Conservation (phyloP, 2,888 invertebrate species). For the Blera fallax region DNA sequence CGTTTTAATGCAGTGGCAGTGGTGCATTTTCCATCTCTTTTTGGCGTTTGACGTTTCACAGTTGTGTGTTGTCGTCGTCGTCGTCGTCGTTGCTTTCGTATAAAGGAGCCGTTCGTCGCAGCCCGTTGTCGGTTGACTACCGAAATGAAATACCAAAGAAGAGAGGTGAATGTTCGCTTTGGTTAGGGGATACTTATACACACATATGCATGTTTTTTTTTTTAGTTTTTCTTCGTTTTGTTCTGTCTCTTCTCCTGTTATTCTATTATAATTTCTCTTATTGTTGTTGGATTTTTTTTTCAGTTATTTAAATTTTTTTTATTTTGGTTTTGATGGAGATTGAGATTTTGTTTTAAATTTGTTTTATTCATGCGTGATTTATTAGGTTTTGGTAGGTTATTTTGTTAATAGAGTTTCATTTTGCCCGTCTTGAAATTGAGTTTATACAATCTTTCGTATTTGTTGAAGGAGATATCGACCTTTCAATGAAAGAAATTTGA, state of each 20-base stretch:
- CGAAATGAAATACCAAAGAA: constrained; percentile 71
- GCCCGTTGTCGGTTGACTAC: constrained; percentile 56
- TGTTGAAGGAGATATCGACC: background rate
- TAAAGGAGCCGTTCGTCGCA: too few species aligned
- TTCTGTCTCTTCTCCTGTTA: constrained; percentile 53
- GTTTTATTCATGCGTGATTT: constrained; percentile 24
- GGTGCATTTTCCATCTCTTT: constrained; percentile 46
- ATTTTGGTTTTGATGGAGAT: constrained; percentile 2
- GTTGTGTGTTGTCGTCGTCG: constrained; percentile 28
- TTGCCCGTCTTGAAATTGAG: too few species aligned
- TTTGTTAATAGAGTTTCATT: background rate
- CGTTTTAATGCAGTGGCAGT: constrained; percentile 41
- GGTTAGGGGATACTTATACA: constrained; percentile 42
- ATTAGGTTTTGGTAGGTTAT: constrained; percentile 13
- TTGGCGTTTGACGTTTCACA: constrained; percentile 58
- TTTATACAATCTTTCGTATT: too few species aligned
- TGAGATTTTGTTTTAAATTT: constrained; percentile 5
- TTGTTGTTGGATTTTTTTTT: constrained; percentile 35
- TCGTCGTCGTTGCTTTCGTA: constrained; percentile 28
- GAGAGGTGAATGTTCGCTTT: constrained; percentile 72
- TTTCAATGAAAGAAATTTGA: background rate
- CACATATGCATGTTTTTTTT: constrained; percentile 31
- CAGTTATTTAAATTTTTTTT: constrained; percentile 44
- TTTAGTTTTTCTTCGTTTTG: constrained; percentile 31
- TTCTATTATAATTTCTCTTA: constrained; percentile 58